These are phyloP conservation scores for Rhinatrema bivittatum DNA, from an alignment of 2,797 vertebrate species.

Conservation along the genomic window DNA sequence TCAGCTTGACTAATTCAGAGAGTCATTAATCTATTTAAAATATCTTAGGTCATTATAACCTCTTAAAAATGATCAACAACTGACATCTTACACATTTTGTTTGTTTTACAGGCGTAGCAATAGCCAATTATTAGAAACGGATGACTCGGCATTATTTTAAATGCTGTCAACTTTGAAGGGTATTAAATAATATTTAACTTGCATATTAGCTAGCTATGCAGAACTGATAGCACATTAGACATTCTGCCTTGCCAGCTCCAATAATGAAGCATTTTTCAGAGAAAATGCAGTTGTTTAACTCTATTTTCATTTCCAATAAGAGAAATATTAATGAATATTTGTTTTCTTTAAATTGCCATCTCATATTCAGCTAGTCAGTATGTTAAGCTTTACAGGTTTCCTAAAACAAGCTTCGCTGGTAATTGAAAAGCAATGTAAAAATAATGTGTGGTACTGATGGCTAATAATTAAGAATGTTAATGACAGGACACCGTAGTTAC, in stretches of 20 bases:
- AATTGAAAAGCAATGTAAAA: too few species aligned
- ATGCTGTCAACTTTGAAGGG: slow-evolving; percentile 1
- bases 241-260: slow-evolving; percentile 25
- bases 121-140: slow-evolving; percentile 15
- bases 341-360: slow-evolving; percentile 12
- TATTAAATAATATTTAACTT: slow-evolving; percentile 21
- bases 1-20: slow-evolving; percentile 8
- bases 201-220: slow-evolving; percentile 26
- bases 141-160: slow-evolving; percentile 19
- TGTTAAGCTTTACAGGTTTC: slow-evolving; percentile 20
- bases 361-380: slow-evolving; percentile 14
- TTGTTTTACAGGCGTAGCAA: slow-evolving; percentile 10
- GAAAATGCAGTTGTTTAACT: slow-evolving; percentile 10
- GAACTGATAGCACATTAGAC: slow-evolving; percentile 24
- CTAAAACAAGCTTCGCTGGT: too few species aligned
- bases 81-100: not conserved
- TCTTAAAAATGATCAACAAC: slow-evolving; percentile 10
- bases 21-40: slow-evolving; percentile 12
- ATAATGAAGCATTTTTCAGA: slow-evolving; percentile 8
- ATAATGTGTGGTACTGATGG: too few species aligned
- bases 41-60: slow-evolving; percentile 10
- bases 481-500: too few species aligned
- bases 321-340: slow-evolving; percentile 10
- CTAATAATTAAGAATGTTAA: too few species aligned
- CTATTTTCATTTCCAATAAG: slow-evolving; percentile 13